phyloP scores from a whole-genome alignment of 2,113 vertebrate species.

The Phrynosoma blainvillii region DNA sequence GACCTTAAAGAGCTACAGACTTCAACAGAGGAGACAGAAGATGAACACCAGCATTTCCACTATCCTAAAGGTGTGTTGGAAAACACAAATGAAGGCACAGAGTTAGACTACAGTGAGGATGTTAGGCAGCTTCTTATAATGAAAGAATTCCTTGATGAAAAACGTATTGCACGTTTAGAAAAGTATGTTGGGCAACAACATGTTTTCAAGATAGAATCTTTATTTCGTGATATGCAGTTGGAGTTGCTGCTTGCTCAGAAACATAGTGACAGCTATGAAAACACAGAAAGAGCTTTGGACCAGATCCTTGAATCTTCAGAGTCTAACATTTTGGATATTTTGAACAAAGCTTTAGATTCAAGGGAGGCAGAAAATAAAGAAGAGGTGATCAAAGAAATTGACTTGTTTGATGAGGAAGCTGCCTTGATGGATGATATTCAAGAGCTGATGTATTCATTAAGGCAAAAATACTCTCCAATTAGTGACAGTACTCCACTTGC shows the following conservation, averaged over 20 bases:
- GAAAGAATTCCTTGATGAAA: slow-evolving; percentile 80
- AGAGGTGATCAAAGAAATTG: slow-evolving; percentile 64
- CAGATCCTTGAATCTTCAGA: slow-evolving; percentile 86
- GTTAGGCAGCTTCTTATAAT: slow-evolving; percentile 77
- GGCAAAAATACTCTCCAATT: slow-evolving; percentile 80
- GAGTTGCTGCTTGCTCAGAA: slow-evolving; percentile 78
- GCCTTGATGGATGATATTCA: slow-evolving; percentile 88
- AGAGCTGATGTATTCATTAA: slow-evolving; percentile 88
- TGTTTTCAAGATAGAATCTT: slow-evolving; percentile 80
- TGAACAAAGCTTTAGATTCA: slow-evolving; percentile 86
- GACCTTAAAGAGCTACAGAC: slow-evolving; percentile 11
- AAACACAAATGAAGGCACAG: background rate
- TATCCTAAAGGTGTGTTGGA: background rate
- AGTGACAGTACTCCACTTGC: slow-evolving; percentile 75
- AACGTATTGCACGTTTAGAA: slow-evolving; percentile 74
- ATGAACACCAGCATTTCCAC: background rate
- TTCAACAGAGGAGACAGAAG: background rate
- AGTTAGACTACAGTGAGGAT: slow-evolving; percentile 72
- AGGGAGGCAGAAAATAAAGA: slow-evolving; percentile 61
- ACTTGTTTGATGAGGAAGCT: slow-evolving; percentile 81
- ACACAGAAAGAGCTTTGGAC: slow-evolving; percentile 82
- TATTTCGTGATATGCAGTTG: slow-evolving; percentile 85
- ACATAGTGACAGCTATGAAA: slow-evolving; percentile 64
- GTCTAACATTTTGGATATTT: slow-evolving; percentile 80
- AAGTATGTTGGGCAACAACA: slow-evolving; percentile 82